Evolutionary conservation across 2,888 invertebrate species (phyloP), one percentile per base, ranked within the genome.

Genomic region (Tenthredo livida): DNA sequence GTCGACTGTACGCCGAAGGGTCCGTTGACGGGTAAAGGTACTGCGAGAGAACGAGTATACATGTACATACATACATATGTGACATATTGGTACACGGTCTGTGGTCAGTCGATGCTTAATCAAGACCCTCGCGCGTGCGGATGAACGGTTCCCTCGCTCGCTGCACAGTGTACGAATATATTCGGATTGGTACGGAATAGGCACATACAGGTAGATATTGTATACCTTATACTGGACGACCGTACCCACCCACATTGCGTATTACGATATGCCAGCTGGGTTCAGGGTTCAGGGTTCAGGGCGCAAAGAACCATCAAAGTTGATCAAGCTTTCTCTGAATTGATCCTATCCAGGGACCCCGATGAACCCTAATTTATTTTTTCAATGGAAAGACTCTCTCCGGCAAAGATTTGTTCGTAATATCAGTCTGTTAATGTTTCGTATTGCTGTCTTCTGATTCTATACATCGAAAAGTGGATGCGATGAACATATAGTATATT

Each of bases 1-100:
- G 4, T 25, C 29, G 77, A 77, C 78, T 47, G 85, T 85, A 84
- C 85, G 61, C 4, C 61, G 80, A 61, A 80, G 33, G 37, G 61
- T 80, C 43, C 61, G 54, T 50, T 54, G 50, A 77, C 47, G 54
- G 50, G 77, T 67, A 12, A 3, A 9, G 21, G 25, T 77, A 47
- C 47, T 54, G 54, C 72, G 29, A 43, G 43, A 73, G 67, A 67
- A 33, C 43, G n/a, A 73, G 73, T 29, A 43, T 25, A 47, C n/a
- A 10, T 29, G 25, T 73, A 37, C 37, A 37, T 37, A 6, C 37
- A 25, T 7, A 25, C 43, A 40, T 40, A 78, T 83, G 89, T 89
- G 90, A 90, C 89, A 88, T 89, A 89, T 90, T 86, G 87, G 88
- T 88, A 89, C 88, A 90, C 86, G 87, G 84, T 80, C 86, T 85